phyloP scores from a whole-genome alignment of 2,888 invertebrate species.

The Drosophila rellima region DNA sequence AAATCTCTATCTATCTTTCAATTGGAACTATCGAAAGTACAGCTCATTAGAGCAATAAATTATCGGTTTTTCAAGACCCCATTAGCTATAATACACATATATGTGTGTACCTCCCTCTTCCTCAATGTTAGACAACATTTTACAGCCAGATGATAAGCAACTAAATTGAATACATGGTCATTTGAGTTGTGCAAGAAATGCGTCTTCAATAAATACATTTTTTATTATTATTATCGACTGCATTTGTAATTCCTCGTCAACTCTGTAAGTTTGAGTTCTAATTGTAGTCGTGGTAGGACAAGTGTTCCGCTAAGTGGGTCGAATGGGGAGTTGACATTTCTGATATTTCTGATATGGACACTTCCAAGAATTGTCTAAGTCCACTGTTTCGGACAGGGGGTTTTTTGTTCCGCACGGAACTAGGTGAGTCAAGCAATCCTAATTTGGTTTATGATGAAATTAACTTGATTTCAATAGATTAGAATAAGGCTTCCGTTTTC shows the following conservation, averaged over 20 bases:
- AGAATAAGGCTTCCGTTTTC: slow-evolving; percentile 1
- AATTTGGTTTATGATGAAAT: slow-evolving; percentile 17
- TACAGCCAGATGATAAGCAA: slow-evolving; percentile 42
- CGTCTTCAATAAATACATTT: slow-evolving; percentile 63
- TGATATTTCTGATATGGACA: slow-evolving; percentile 9
- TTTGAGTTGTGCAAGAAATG: slow-evolving; percentile 68
- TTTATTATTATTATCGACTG: slow-evolving; percentile 34
- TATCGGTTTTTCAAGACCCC: slow-evolving; percentile 24
- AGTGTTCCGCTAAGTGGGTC: slow-evolving; percentile 26
- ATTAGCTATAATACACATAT: slow-evolving; percentile 11
- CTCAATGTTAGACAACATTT: slow-evolving; percentile 2
- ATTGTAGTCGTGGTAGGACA: background rate
- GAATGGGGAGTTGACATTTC: background rate
- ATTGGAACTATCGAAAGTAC: slow-evolving; percentile 20
- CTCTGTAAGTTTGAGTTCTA: background rate
- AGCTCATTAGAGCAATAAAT: slow-evolving; percentile 23
- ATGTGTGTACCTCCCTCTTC: background rate
- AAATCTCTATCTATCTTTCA: slow-evolving; percentile 18
- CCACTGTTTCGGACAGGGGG: background rate
- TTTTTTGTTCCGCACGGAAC: slow-evolving; percentile 5
- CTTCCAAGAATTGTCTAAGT: background rate
- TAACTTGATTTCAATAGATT: background rate
- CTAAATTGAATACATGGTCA: slow-evolving; percentile 40
- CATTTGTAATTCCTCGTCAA: slow-evolving; percentile 30
- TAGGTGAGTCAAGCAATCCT: slow-evolving; percentile 16